Evolutionary conservation across 2,888 invertebrate species (phyloP), one percentile per base, ranked within the genome.

Genomic region (Pandemis heparana): DNA sequence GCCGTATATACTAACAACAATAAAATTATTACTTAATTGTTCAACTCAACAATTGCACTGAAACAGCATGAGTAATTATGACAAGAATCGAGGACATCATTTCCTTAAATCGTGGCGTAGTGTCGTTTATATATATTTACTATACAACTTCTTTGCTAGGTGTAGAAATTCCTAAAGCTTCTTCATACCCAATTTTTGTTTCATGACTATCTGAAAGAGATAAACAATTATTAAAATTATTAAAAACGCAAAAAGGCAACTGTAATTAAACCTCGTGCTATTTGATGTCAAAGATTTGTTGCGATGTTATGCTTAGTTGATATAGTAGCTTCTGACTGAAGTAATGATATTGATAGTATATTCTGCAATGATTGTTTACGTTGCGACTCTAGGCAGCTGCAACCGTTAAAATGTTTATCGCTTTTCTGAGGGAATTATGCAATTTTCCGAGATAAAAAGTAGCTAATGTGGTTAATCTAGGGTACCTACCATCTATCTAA

Each of bases 161-260:
- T 53, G 98, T 98, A 63, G 98, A 98, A 85, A 98, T 98, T 77
- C 98, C 98, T 81, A 97, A 95, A 53, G 98, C 97, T 93, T 98
- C 98, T 89, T 98, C 98, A 85, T 98, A 98, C 67, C 97, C 98
- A 46, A 95, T 93, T 86, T 96, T 96, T 67, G 95, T 94, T 84
- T 96, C 96, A 77, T 90, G 89, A 84, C 93, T 94, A 80, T 92
- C 95, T 94, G 91, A 76, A 92, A 89, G 32, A 39, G 39, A 38
- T 9, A 62, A 59, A 69, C 8, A 14, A 10, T 38, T 51, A n/a
- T 18, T 8, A n/a, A 6, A 5, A 18, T 51, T 63, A 9, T 38
- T 39, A 38, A 60, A 16, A n/a, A 60, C 32, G n/a, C 14, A 60
- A 60, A 32, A 8, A 60, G 48, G 6, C 48, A 48, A 48, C 48